Conservation (phyloP, 2,888 invertebrate species). For the Zaprionus lineosus region DNA sequence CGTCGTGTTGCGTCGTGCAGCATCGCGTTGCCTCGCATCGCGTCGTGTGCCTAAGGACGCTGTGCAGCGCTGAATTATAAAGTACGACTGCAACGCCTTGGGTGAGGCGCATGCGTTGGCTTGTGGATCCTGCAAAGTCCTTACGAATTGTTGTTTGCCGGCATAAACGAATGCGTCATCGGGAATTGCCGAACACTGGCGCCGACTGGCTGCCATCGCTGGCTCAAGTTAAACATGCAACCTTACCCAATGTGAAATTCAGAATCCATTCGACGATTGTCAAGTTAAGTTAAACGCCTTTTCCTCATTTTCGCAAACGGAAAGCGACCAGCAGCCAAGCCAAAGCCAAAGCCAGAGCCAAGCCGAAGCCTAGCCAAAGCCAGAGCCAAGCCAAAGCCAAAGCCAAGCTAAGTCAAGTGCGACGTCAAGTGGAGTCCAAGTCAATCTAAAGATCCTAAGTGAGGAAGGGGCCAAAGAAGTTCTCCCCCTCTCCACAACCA, state of each 20-base stretch:
- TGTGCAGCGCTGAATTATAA: constrained; percentile 56
- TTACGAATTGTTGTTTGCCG: constrained; percentile 51
- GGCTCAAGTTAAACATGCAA: constrained; percentile 55
- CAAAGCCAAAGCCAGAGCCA: constrained; percentile 28
- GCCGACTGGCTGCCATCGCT: constrained; percentile 35
- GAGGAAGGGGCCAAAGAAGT: constrained; percentile 9
- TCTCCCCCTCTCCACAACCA: not conserved
- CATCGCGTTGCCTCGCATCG: not conserved
- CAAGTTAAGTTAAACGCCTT: constrained; percentile 78
- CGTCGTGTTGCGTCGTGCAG: not conserved
- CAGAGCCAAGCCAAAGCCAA: constrained; percentile 23
- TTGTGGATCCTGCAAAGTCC: constrained; percentile 65
- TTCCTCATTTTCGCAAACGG: constrained; percentile 64
- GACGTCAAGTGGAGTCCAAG: constrained; percentile 10
- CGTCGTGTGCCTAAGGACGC: constrained; percentile 26
- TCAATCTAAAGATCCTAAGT: not conserved
- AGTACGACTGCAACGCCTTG: constrained; percentile 35
- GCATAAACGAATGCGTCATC: constrained; percentile 42
- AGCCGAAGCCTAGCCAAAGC: constrained; percentile 26
- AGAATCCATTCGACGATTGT: constrained; percentile 81
- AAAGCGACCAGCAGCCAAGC: constrained; percentile 38
- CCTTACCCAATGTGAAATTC: constrained; percentile 80
- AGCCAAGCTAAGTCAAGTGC: constrained; percentile 9
- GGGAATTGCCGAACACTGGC: constrained; percentile 39
- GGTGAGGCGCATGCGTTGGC: constrained; percentile 60